Base-by-base conservation (phyloP, 2,888 invertebrate species). In the Podabrus alpinus region DNA sequence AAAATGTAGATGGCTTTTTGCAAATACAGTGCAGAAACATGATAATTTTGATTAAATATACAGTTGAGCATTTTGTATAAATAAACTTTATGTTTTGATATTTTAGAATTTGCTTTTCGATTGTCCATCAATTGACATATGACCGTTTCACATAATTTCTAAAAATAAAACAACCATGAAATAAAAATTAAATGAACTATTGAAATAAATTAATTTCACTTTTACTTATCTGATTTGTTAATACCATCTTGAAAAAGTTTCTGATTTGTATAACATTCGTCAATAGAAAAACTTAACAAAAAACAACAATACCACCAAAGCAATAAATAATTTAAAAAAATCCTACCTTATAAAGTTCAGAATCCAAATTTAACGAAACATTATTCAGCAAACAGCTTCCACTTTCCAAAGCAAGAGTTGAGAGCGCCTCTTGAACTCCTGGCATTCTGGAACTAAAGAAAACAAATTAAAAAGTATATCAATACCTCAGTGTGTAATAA, bases 1-100 rank as follows among this genome's bases (percentile, higher is more conserved):
- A 79, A 71, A n/a, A 79, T 17, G 19, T 72, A 67, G n/a, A 76
- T 69, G 11, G 72, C 74, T n/a, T 73, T 66, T 67, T 76, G 66
- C n/a, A 79, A n/a, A 13, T 76, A 71, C 25, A 73, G 74, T 15
- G 24, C 15, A 13, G 19, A 9, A 19, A 60, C 62, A 66, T 19
- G 60, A 15, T 19, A 10, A 71, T 74, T 68, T 73, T 74, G 76
- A 66, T 71, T 13, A 19, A 77, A 73, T 17, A 77, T 59, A 15
- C 25, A 45, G 17, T 71, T 59, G 17, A 80, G 16, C 16, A 73
- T 73, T 69, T 75, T 75, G 19, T 79, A 79, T 15, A 80, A 70
- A 59, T 29, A 64, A 16, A 61, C 59, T 72, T 71, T 71, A 21
- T 75, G 77, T 15, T 73, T 69, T 61, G 24, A 11, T 21, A 69